Conservation (phyloP, 2,797 vertebrate species). For the Limosa lapponica region DNA sequence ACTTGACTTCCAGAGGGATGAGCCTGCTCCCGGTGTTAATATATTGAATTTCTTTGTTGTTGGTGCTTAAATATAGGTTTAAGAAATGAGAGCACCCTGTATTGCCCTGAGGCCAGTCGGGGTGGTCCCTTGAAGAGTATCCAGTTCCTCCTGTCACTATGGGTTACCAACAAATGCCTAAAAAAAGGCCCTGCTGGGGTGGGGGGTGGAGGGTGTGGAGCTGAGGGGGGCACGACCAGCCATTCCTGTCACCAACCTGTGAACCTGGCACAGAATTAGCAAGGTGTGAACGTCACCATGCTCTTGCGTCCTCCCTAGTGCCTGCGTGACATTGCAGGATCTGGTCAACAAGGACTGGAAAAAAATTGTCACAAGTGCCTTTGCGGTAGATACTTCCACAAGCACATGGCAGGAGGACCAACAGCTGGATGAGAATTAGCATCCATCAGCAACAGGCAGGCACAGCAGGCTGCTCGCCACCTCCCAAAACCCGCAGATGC, state of each 20-base stretch:
- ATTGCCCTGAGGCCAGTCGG: background rate
- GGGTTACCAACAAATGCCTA: background rate
- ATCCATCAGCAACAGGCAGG: background rate
- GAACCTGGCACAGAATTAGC: background rate
- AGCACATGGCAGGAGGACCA: accelerated
- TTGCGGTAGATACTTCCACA: background rate
- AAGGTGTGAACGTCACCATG: background rate
- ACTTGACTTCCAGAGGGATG: background rate
- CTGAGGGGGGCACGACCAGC: background rate
- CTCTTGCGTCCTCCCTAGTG: background rate
- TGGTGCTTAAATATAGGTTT: background rate
- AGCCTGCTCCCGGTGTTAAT: background rate
- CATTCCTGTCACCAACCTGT: background rate
- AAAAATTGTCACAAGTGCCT: background rate
- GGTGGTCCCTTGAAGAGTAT: background rate
- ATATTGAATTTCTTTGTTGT: background rate
- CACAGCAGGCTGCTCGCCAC: background rate
- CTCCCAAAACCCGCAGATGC: background rate
- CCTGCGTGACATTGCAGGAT: background rate
- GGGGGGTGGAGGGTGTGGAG: background rate
- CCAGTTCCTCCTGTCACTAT: background rate
- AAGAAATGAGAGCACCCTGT: background rate
- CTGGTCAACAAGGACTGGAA: background rate
- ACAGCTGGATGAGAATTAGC: background rate
- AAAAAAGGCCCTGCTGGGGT: background rate